These are phyloP conservation scores for Sciurus vulgaris DNA, from an alignment of 2,797 vertebrate genomes.

Conservation along the genomic window DNA sequence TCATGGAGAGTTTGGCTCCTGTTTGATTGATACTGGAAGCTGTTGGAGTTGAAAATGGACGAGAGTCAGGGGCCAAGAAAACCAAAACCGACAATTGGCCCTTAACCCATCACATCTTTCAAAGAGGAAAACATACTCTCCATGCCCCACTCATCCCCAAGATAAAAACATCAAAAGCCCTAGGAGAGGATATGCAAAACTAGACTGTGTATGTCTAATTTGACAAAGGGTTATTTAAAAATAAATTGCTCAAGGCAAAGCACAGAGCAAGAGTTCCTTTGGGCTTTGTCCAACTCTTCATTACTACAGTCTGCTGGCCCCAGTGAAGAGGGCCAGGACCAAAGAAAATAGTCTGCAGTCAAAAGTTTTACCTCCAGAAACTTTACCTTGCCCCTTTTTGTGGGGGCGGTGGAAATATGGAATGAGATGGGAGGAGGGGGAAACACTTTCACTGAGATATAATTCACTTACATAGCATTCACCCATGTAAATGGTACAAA, in stretches of 20 bases:
- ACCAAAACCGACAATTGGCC: slow-evolving; percentile 81
- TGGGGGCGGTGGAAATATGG: too few relatives aligned
- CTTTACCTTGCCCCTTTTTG: background rate
- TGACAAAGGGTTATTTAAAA: slow-evolving; percentile 81
- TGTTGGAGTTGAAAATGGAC: slow-evolving; percentile 69
- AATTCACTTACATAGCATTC: background rate
- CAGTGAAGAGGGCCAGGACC: slow-evolving; percentile 53
- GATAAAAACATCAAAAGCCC: slow-evolving; percentile 80
- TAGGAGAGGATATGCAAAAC: slow-evolving; percentile 79
- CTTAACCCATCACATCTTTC: slow-evolving; percentile 75
- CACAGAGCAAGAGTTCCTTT: slow-evolving; percentile 72
- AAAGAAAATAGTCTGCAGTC: slow-evolving; percentile 75
- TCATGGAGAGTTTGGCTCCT: slow-evolving; percentile 77
- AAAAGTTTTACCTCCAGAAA: slow-evolving; percentile 47
- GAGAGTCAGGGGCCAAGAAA: slow-evolving; percentile 80
- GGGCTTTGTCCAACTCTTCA: slow-evolving; percentile 75
- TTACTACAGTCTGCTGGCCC: slow-evolving; percentile 65
- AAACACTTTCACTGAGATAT: slow-evolving; percentile 53
- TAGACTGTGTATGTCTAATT: slow-evolving; percentile 70
- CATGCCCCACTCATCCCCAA: slow-evolving; percentile 57
- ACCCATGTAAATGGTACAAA: slow-evolving; percentile 26
- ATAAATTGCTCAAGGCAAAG: slow-evolving; percentile 78
- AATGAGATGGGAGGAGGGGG: too few relatives aligned
- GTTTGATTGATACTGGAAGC: slow-evolving; percentile 82
- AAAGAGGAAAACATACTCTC: slow-evolving; percentile 67